These are phyloP conservation scores for Portunus trituberculatus DNA, from an alignment of 1,140 invertebrate genomes.

Conservation along the genomic window DNA sequence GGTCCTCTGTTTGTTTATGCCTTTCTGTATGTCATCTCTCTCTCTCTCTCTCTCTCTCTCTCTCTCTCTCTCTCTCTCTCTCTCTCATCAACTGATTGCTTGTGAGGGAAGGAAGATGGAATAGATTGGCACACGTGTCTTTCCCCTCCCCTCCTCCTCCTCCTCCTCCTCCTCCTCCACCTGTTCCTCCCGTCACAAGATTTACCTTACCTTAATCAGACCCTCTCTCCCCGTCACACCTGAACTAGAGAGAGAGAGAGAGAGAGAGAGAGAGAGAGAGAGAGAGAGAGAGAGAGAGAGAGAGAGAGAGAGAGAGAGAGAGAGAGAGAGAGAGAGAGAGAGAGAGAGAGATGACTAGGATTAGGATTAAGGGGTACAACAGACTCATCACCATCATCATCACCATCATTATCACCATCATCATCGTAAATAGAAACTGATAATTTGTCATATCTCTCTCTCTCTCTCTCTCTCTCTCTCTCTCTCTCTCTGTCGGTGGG, in stretches of 20 bases:
- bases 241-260: too few relatives aligned
- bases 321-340: background rate
- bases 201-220: too few relatives aligned
- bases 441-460: background rate
- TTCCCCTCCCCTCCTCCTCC: background rate
- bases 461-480: background rate
- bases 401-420: too few relatives aligned
- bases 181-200: too few relatives aligned
- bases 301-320: background rate
- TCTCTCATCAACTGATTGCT: background rate
- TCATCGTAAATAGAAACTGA: too few relatives aligned
- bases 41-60: slow-evolving; percentile 18
- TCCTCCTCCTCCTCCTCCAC: too few relatives aligned
- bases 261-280: background rate
- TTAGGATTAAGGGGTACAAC: too few relatives aligned
- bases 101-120: background rate
- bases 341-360: background rate
- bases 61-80: background rate
- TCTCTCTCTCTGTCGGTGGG: background rate
- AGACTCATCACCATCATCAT: too few relatives aligned
- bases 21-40: background rate
- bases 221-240: too few relatives aligned
- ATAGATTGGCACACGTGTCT: background rate
- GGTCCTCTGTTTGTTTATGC: background rate
- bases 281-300: too few relatives aligned